Base-by-base conservation (phyloP, 1,140 invertebrate species). In the Drosophila triauraria region DNA sequence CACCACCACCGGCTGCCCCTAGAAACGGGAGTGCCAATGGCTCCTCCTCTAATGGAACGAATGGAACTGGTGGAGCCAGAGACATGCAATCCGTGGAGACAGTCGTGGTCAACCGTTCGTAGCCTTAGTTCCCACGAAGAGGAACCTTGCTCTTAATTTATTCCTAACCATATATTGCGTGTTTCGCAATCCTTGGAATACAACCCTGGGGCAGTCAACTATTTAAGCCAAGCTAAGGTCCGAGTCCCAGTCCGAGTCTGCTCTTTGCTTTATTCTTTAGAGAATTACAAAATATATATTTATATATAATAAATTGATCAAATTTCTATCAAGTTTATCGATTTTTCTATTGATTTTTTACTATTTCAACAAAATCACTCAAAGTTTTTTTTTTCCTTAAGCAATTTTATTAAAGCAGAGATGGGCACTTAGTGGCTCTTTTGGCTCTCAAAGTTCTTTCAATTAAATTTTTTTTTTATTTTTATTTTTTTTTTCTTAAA, bases 21-120 rank as follows among this genome's bases (percentile, higher is more conserved):
- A 38, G 32, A 8, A 56, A 56, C 5, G 53, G 53, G 4, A 43
- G 58, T 32, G 67, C 20, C 44, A 70, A 68, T 42, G 71, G 82
- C 8, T 50, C 43, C 8, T 50, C 43, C 27, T 38, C 13, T 2
- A 67, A 63, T 47, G 44, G 46, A 25, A 6, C 51, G 8, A 40
- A 30, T 12, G 58, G 50, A 4, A 27, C n/a, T 32, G 27, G 25
- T 43, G 67, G 40, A n/a, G n/a, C 48, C 13, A 40, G 67, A 32
- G 67, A 53, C 43, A 70, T 70, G 67, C 48, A 70, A 32, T 56
- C 56, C n/a, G 64, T 85, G 46, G 82, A 81, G 27, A 81, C 82
- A 5, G 69, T 86, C 10, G 83, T 87, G n/a, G 79, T 87, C 6
- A 78, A 68, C 20, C 83, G 83, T 20, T 60, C 82, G 20, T 56